Percentiles rank a stretch among this genome's conserved stretches.
Evolutionary conservation across 1,140 invertebrate genomes (phyloP).

Genomic region (Drosophila guanche): DNA sequence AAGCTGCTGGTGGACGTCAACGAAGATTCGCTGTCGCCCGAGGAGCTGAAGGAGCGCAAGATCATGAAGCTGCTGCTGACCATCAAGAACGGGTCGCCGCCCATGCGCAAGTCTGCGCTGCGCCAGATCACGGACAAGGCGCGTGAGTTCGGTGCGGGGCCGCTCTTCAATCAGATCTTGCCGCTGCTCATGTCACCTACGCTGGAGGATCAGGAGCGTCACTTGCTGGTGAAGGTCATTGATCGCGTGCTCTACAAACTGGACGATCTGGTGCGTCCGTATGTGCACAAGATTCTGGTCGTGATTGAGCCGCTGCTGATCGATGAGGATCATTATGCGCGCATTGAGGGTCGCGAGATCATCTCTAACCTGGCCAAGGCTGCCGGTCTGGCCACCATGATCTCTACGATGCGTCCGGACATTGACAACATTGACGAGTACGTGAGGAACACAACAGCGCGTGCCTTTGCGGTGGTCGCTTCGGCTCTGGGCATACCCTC

Average conservation of each 20-base stretch:
- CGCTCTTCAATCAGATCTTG: conserved; percentile 99
- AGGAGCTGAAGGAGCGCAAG: conserved; percentile 99
- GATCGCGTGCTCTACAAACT: conserved; percentile 99
- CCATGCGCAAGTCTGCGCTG: conserved; percentile 98
- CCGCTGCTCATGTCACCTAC: conserved; percentile 99
- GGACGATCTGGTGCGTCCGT: conserved; percentile 98
- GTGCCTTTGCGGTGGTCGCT: conserved; percentile 99
- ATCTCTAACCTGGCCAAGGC: conserved; percentile 99
- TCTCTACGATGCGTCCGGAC: conserved; percentile 99
- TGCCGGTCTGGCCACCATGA: conserved; percentile 99
- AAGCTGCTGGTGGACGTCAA: conserved; percentile 99
- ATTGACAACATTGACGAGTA: conserved; percentile 99
- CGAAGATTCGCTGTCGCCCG: conserved; percentile 96
- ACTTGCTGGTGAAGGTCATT: conserved; percentile 99
- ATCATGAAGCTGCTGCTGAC: conserved; percentile 99
- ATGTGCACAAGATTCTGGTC: conserved; percentile 99
- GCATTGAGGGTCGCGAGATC: conserved; percentile 99
- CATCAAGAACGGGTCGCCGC: conserved; percentile 99
- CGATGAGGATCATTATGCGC: conserved; percentile 99
- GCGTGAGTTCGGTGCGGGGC: conserved; percentile 98
- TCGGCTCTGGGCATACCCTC: conserved; percentile 99
- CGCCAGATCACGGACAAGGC: conserved; percentile 99
- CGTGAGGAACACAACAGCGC: conserved; percentile 98
- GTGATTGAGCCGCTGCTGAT: conserved; percentile 99
- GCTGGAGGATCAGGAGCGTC: conserved; percentile 99